Evolutionary conservation across 2,888 invertebrate species (phyloP).

Genomic region (Limenitis camilla): DNA sequence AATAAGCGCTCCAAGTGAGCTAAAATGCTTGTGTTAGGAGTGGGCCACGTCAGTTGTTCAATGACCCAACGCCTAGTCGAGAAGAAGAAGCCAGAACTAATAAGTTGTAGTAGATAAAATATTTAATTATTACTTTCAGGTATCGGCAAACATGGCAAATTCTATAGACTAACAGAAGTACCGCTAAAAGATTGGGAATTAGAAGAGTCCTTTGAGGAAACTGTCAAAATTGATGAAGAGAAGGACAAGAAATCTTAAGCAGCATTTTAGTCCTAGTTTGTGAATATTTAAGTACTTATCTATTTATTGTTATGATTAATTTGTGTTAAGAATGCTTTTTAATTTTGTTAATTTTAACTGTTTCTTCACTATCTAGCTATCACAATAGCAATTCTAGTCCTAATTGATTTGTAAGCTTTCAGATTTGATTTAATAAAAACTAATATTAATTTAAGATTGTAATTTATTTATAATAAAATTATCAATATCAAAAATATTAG

Average conservation of each 20-base stretch:
- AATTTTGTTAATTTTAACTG: slow-evolving; percentile 9
- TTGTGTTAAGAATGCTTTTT: slow-evolving; percentile 6
- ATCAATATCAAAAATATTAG: no score
- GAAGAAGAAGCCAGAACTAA: no score
- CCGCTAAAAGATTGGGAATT: slow-evolving; percentile 79
- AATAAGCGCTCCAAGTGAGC: no score
- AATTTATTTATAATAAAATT: no score
- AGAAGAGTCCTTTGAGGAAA: slow-evolving; percentile 53
- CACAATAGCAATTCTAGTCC: no score
- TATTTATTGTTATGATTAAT: neutral
- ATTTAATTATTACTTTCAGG: slow-evolving; percentile 38
- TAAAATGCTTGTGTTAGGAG: no score
- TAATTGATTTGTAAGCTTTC: no score
- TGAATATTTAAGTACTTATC: neutral
- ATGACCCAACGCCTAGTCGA: no score
- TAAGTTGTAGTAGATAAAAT: neutral
- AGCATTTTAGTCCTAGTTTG: neutral
- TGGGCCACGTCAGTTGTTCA: no score
- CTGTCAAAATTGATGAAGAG: slow-evolving; percentile 28
- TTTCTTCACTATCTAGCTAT: neutral
- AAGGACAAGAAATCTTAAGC: slow-evolving; percentile 17
- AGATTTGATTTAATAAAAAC: no score
- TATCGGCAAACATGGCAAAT: slow-evolving; percentile 80
- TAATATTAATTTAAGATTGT: no score
- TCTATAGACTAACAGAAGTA: slow-evolving; percentile 73